Conservation (phyloP, 53 echinoderm and acorn worm species). For the Crossaster papposus region DNA sequence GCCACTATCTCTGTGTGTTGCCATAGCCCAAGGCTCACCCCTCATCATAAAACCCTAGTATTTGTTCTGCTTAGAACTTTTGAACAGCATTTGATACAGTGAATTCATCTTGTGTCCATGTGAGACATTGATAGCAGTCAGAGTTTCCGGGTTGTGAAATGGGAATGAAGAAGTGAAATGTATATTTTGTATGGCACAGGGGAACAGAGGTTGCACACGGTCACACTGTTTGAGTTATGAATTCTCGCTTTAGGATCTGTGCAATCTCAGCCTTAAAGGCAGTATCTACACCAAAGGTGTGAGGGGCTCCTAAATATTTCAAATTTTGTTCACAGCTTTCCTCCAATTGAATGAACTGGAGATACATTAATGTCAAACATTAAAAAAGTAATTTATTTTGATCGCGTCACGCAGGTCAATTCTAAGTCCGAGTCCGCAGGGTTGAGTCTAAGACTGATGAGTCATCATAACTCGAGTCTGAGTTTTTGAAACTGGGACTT, state of each 20-base stretch:
- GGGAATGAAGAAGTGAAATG: not conserved
- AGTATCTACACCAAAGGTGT: not conserved
- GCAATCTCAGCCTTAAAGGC: not conserved
- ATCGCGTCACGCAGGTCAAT: no score
- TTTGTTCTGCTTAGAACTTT: not conserved
- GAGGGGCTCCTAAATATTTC: no score
- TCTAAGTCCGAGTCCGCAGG: no score
- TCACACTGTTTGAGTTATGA: conserved; percentile 22
- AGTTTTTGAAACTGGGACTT: no score
- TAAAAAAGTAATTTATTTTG: no score
- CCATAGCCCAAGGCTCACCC: not conserved
- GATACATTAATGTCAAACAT: no score
- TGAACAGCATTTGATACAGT: not conserved
- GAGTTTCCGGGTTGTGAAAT: conserved; percentile 18
- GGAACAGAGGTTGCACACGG: not conserved
- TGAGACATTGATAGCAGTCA: conserved; percentile 29
- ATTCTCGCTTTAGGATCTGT: not conserved
- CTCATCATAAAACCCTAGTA: not conserved
- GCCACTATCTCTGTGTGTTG: not conserved
- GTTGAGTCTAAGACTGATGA: no score
- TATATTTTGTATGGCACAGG: not conserved
- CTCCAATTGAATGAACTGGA: no score
- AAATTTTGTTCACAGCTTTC: no score
- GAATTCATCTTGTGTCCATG: conserved; percentile 1
- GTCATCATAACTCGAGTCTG: no score